These are phyloP conservation scores for Ploceus nigricollis DNA, from an alignment of 2,113 vertebrate genomes.

Conservation along the genomic window DNA sequence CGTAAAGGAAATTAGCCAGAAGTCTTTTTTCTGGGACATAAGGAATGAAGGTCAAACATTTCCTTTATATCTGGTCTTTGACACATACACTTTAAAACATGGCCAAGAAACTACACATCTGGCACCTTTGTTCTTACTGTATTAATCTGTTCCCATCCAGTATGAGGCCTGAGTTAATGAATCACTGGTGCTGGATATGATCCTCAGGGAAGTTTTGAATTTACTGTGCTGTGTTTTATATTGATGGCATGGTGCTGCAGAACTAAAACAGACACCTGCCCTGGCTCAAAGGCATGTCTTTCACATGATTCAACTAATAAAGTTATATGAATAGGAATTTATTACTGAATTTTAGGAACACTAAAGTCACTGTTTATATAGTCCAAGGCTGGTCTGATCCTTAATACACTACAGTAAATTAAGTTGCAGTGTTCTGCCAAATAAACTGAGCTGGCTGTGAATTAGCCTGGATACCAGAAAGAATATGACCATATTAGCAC, in stretches of 20 bases:
- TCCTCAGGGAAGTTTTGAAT: slow-evolving; percentile 8
- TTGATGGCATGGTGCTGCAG: not conserved
- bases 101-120: not conserved
- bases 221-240: not conserved
- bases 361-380: not conserved
- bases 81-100: not conserved
- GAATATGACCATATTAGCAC: not conserved
- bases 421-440: not conserved
- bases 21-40: not conserved
- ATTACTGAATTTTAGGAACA: slow-evolving; percentile 11
- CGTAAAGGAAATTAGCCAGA: not conserved
- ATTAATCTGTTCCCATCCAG: not conserved
- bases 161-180: not conserved
- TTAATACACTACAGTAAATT: not conserved
- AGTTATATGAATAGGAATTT: not conserved
- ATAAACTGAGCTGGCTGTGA: not conserved
- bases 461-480: not conserved
- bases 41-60: not conserved
- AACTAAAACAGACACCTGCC: slow-evolving; percentile 5
- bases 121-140: not conserved
- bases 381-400: not conserved
- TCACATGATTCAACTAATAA: not conserved
- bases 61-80: not conserved
- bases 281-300: not conserved
- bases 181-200: not conserved